Percentiles rank a stretch among this genome's conserved stretches.
Conservation (phyloP, 2,797 vertebrate species). For the Bradypus variegatus region DNA sequence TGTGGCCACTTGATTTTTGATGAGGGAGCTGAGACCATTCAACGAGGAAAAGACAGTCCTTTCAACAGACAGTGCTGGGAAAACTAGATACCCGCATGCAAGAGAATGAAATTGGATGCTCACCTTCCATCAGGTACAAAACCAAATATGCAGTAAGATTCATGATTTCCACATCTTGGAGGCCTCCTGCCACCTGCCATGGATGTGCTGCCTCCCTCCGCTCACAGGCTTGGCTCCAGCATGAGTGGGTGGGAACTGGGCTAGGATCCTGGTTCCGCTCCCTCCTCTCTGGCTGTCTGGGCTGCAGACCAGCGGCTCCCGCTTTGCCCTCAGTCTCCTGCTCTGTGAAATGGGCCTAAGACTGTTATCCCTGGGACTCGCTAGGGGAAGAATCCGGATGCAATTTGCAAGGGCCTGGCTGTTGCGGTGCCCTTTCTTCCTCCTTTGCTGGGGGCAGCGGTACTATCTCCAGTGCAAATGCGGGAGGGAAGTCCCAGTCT, state of each 20-base stretch:
- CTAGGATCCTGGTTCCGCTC: not conserved
- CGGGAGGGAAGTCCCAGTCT: not conserved
- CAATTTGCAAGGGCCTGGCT: rapidly evolving
- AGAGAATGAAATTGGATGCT: no score
- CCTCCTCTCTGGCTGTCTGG: no score
- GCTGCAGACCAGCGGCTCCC: not conserved
- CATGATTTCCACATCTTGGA: not conserved
- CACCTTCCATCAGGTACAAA: no score
- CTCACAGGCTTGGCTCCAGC: not conserved
- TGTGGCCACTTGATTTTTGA: no score
- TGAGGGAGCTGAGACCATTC: no score
- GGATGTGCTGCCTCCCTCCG: not conserved
- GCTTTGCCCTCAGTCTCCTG: not conserved
- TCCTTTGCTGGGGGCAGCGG: not conserved
- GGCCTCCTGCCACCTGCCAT: not conserved
- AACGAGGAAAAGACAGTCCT: no score
- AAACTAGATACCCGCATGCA: no score
- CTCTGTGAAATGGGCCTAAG: not conserved
- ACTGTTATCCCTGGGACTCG: not conserved
- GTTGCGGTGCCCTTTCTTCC: not conserved
- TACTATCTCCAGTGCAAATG: rapidly evolving
- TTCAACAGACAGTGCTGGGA: no score
- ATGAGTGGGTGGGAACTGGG: not conserved
- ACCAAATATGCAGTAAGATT: not conserved
- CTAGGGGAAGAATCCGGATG: not conserved